Conservation (phyloP, 2,113 vertebrate species). For the Mastomys natalensis region DNA sequence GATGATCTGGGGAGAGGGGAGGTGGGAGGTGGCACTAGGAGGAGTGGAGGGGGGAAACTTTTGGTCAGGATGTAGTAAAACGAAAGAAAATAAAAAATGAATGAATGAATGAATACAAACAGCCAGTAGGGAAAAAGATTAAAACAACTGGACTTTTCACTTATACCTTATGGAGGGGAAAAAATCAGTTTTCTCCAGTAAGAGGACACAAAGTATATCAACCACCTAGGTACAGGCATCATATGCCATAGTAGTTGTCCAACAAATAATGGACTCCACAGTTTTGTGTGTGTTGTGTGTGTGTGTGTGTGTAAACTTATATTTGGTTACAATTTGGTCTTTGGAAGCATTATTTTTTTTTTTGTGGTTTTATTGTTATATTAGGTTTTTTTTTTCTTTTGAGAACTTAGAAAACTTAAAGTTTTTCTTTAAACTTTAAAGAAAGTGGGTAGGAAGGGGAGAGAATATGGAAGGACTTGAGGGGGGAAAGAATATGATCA, state of each 20-base stretch:
- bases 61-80: too few species aligned
- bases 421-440: background rate
- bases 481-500: background rate
- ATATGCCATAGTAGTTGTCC: background rate
- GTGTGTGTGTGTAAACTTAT: background rate
- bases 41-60: too few species aligned
- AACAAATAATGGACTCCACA: background rate
- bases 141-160: background rate
- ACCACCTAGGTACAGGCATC: background rate
- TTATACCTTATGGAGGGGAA: background rate
- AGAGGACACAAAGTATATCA: background rate
- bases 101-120: too few species aligned
- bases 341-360: background rate
- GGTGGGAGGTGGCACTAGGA: too few species aligned
- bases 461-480: background rate
- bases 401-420: background rate
- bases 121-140: too few species aligned
- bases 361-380: background rate
- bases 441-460: background rate
- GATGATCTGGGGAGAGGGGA: too few species aligned
- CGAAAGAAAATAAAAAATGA: too few species aligned
- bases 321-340: background rate
- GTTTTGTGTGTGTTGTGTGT: background rate
- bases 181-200: background rate
- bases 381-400: background rate